A percentile compares a stretch with the other conserved stretches of the same genome.
Evolutionary conservation across 2,113 vertebrate genomes (phyloP).

Genomic region (Anas platyrhynchos): DNA sequence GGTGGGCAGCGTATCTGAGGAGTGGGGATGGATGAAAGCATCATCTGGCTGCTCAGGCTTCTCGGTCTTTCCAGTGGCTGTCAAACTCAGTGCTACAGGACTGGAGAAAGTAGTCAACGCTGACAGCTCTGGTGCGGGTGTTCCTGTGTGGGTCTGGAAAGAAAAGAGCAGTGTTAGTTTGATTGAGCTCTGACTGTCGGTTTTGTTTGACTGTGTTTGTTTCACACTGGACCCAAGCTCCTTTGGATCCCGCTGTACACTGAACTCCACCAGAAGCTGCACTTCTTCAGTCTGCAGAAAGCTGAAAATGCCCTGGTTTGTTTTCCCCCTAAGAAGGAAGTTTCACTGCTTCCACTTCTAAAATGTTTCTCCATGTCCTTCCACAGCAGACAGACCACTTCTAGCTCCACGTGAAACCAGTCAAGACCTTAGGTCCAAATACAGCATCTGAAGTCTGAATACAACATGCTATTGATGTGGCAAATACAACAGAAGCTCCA

Average conservation of each 20-base stretch:
- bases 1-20: not conserved
- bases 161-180: not conserved
- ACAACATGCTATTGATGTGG: not conserved
- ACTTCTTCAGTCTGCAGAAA: not conserved
- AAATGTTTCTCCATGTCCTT: not conserved
- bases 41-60: constrained; percentile 26
- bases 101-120: constrained; percentile 32
- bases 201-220: not conserved
- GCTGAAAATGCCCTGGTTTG: not conserved
- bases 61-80: constrained; percentile 64
- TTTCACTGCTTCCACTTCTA: not conserved
- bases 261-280: not conserved
- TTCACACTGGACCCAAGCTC: not conserved
- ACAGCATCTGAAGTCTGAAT: not conserved
- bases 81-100: constrained; percentile 42
- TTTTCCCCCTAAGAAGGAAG: not conserved
- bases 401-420: not conserved
- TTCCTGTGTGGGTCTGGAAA: constrained; percentile 55
- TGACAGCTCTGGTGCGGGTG: not conserved
- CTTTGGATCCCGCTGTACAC: not conserved
- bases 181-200: not conserved
- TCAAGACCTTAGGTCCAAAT: not conserved
- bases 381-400: not conserved
- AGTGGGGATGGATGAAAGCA: not conserved
- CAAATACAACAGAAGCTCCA: not conserved